These are phyloP conservation scores for Temnothorax ravouxi DNA, from an alignment of 2,888 invertebrate species.

Conservation along the genomic window DNA sequence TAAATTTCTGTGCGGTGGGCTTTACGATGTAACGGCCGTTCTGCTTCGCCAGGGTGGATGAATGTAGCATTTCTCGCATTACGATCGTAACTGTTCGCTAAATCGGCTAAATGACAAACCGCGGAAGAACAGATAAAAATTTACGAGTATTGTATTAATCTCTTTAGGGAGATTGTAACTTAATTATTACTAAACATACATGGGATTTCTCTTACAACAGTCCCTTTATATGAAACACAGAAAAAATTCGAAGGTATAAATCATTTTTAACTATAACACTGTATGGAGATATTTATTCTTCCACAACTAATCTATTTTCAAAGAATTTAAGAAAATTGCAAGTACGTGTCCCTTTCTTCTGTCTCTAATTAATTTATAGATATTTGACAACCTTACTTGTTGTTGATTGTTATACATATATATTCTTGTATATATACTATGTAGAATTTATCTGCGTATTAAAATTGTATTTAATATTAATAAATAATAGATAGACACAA, in stretches of 20 bases:
- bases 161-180: not conserved
- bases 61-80: slow-evolving; percentile 84
- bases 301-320: not conserved
- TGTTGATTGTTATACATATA: not conserved
- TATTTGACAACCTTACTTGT: not conserved
- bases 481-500: too few relatives aligned
- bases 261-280: too few relatives aligned
- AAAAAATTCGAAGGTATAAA: not conserved
- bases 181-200: not conserved
- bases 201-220: not conserved
- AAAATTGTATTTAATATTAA: not conserved
- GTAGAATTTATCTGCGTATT: not conserved
- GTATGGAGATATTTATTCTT: not conserved
- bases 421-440: not conserved
- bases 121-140: slow-evolving; percentile 68
- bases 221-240: not conserved
- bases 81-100: slow-evolving; percentile 79
- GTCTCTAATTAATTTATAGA: not conserved
- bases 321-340: not conserved
- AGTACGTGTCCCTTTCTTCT: not conserved
- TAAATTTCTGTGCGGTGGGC: slow-evolving; percentile 47
- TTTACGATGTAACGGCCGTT: slow-evolving; percentile 83
- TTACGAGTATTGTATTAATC: slow-evolving; percentile 59
- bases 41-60: slow-evolving; percentile 85
- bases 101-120: slow-evolving; percentile 75